Base-by-base conservation (phyloP, 2,113 vertebrate genomes). In the Trogon melanurus region DNA sequence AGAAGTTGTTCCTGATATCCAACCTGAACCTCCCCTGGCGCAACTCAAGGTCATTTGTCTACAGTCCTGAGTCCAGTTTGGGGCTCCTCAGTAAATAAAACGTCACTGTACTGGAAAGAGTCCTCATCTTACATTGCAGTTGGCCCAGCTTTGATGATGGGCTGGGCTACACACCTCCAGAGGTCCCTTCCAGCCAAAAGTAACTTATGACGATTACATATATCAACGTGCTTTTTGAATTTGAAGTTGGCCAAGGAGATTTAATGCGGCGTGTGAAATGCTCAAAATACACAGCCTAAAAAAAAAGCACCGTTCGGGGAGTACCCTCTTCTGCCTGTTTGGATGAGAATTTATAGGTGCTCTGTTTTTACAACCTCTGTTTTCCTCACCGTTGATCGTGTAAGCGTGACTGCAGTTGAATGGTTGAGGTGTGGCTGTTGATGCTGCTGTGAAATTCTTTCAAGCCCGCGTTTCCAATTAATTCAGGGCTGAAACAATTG, bases 281-380 rank as follows among this genome's bases (percentile, higher is more conserved):
- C 79, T 71, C 61, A 58, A 81, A 95, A 74, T 48, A 85, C 90
- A 66, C 44, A 86, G 38, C 70, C 65, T 61, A 51, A 62, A 82
- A 84, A 82, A 67, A 82, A 67, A 79, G 13, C 29, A 62, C 16
- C 21, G 9, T 36, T 41, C 8, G 41, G 71, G 65, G 61, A 95
- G 79, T 75, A 27, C 20, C 58, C 53, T 48, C 23, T 21, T 56
- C 48, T 62, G 11, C 23, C 22, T 47, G 62, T 56, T 25, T 16
- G 13, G 12, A 56, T 25, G 47, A 79, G 65, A 71, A 75, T 54
- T 81, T 71, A 8, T 44, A 50, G 32, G 25, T 82, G 56, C 14
- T 71, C 32, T 89, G 4, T 47, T 26, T 93, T 67, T 85, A 36
- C 54, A 53, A 0, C 29, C 26, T 80, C 69, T 41, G 41, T 85